Conservation (phyloP, 2,113 vertebrate genomes). For the Antigone vipio region DNA sequence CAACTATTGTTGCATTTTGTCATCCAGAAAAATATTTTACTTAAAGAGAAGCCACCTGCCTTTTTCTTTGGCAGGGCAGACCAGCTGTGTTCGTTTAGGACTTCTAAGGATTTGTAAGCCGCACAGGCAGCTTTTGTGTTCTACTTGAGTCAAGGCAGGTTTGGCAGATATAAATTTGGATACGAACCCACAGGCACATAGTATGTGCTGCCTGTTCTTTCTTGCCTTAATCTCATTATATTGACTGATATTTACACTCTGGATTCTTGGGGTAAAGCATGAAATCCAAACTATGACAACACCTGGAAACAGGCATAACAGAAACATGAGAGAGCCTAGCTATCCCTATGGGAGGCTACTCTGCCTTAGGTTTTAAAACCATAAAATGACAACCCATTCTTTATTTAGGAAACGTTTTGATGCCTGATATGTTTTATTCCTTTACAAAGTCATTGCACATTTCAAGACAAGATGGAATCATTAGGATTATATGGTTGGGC, state of each 20-base stretch:
- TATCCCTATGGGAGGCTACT: background rate
- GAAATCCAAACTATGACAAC: conserved; percentile 7
- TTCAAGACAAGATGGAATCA: background rate
- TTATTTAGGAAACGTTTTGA: background rate
- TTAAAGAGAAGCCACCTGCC: background rate
- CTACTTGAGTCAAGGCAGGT: background rate
- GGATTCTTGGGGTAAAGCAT: background rate
- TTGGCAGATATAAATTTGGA: background rate
- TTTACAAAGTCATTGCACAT: background rate
- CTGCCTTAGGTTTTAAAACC: background rate
- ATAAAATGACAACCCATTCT: background rate
- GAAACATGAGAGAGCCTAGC: background rate
- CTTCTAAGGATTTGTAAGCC: background rate
- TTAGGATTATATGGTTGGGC: background rate
- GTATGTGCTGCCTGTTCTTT: background rate
- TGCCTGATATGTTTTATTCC: background rate
- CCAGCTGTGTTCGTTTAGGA: background rate
- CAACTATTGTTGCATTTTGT: background rate
- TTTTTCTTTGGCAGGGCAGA: background rate
- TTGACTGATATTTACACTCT: background rate
- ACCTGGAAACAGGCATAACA: conserved; percentile 15
- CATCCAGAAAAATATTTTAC: background rate
- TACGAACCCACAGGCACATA: background rate
- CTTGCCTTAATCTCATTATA: background rate
- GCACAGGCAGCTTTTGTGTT: background rate